A percentile compares a stretch with the other conserved stretches of the same genome.
These are phyloP conservation scores for Sandelia bainsii DNA, from an alignment of 2,797 vertebrate species.

Conservation along the genomic window DNA sequence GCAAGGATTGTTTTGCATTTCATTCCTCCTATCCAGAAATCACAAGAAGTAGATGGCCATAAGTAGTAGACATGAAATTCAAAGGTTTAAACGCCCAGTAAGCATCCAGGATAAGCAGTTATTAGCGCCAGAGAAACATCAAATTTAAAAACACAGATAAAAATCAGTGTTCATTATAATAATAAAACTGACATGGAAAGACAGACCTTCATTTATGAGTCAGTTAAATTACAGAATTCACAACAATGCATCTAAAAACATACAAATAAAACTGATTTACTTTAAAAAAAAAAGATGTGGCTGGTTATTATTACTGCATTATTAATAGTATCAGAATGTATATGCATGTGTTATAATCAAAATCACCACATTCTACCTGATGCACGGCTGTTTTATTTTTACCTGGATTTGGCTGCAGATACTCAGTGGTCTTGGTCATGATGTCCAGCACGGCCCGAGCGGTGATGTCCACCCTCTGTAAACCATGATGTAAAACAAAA, in stretches of 20 bases:
- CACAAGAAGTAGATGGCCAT: no score
- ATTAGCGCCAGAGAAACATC: neutral
- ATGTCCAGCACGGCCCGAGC: slow-evolving; percentile 95
- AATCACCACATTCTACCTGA: neutral
- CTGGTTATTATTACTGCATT: neutral
- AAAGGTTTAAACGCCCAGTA: neutral
- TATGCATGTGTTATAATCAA: neutral
- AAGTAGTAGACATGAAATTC: neutral
- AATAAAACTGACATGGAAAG: no score
- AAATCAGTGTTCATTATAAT: neutral
- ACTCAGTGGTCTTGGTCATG: slow-evolving; percentile 97
- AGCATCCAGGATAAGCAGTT: neutral
- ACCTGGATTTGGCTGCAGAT: slow-evolving; percentile 99
- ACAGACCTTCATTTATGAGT: no score
- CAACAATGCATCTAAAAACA: no score
- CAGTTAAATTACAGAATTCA: no score
- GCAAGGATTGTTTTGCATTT: neutral
- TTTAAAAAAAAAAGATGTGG: no score
- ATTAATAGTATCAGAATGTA: neutral
- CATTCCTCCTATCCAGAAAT: neutral
- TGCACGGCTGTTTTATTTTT: slow-evolving; percentile 45
- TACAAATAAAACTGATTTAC: neutral
- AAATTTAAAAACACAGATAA: neutral
- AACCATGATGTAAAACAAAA: slow-evolving; percentile 26
- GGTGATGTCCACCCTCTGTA: slow-evolving; percentile 94